These are phyloP conservation scores for Synergus umbraculus DNA, from an alignment of 2,888 invertebrate species.

Conservation along the genomic window DNA sequence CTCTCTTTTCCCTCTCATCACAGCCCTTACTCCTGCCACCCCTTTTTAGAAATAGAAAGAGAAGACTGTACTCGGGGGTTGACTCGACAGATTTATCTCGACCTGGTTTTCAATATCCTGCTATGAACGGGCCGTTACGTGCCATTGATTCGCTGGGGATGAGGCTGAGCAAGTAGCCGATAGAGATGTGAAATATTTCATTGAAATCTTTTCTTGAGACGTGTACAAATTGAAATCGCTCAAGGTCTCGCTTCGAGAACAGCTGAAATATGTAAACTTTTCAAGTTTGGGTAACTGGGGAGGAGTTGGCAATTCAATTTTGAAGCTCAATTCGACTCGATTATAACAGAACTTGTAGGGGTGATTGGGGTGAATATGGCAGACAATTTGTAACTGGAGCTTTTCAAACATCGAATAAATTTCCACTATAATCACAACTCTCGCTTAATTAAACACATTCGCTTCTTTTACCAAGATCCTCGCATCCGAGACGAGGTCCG, in stretches of 20 bases:
- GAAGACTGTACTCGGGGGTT: conserved; percentile 17
- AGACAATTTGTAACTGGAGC: too few species aligned
- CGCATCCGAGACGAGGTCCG: too few species aligned
- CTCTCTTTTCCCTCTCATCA: background rate
- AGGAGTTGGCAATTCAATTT: background rate
- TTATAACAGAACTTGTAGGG: background rate
- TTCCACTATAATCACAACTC: background rate
- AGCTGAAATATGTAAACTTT: background rate
- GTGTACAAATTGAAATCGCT: conserved; percentile 3
- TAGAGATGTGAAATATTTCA: conserved; percentile 31
- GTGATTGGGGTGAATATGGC: background rate
- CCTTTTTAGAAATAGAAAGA: conserved; percentile 15
- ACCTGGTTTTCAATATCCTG: conserved; percentile 31
- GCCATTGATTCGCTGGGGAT: conserved; percentile 29
- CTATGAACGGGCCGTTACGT: conserved; percentile 20
- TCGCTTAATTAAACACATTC: background rate
- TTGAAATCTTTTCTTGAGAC: background rate
- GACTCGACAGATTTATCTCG: conserved; percentile 36
- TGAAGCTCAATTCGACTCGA: background rate
- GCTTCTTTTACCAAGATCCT: background rate
- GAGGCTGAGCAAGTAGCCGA: conserved; percentile 33
- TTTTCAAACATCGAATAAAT: background rate
- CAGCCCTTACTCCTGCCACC: background rate
- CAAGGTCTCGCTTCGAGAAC: background rate
- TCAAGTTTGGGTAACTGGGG: background rate